Conservation (phyloP, 1,140 invertebrate species). For the Pinna nobilis region DNA sequence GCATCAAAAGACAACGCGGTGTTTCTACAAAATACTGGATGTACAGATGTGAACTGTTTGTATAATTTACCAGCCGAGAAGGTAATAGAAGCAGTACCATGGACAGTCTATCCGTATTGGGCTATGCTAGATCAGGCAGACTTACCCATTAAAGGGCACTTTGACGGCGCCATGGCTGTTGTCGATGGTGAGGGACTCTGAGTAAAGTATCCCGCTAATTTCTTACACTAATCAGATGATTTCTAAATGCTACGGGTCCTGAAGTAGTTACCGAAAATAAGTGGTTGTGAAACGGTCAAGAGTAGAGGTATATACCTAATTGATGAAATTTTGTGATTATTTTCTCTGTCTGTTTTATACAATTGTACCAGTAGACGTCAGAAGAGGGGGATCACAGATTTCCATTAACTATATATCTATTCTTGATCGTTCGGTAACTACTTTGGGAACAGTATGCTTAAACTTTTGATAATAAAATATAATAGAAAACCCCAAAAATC, state of each 20-base stretch:
- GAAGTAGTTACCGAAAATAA: neutral
- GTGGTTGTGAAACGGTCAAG: neutral
- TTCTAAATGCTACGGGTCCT: too few species aligned
- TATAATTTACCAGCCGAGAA: constrained; percentile 42
- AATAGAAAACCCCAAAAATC: too few species aligned
- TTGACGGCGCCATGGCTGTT: constrained; percentile 53
- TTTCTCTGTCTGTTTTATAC: too few species aligned
- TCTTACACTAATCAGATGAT: too few species aligned
- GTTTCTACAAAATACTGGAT: constrained; percentile 50
- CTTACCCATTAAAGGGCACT: constrained; percentile 32
- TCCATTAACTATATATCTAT: too few species aligned
- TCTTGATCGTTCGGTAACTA: too few species aligned
- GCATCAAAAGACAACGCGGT: constrained; percentile 49
- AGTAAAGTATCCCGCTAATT: too few species aligned
- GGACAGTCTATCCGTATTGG: constrained; percentile 50
- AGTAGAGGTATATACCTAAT: neutral
- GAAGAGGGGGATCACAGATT: too few species aligned
- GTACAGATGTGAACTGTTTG: constrained; percentile 51
- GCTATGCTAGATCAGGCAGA: constrained; percentile 45
- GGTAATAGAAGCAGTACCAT: constrained; percentile 48
- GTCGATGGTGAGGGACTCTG: constrained; percentile 51
- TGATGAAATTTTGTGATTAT: too few species aligned
- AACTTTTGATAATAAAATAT: too few species aligned
- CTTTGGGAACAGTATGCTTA: too few species aligned
- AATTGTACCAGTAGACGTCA: too few species aligned